Evolutionary conservation across 2,888 invertebrate genomes (phyloP).

Genomic region (Apotomis betuletana): DNA sequence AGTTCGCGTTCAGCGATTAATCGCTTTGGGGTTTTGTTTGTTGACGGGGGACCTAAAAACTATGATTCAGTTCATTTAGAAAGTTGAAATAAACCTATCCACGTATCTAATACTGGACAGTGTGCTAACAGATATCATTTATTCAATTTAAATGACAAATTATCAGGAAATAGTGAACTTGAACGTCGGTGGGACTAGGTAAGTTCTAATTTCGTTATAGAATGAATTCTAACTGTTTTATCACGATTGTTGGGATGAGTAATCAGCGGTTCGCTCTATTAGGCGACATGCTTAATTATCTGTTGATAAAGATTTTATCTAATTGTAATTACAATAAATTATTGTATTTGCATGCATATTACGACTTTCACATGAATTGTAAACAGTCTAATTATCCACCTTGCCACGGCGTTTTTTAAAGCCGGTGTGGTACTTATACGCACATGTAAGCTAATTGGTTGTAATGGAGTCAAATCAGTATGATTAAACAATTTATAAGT

Average conservation of each 20-base stretch:
- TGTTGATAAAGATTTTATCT: not conserved
- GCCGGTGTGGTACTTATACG: not conserved
- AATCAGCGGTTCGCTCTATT: not conserved
- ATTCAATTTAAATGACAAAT: conserved; percentile 66
- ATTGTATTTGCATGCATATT: not conserved
- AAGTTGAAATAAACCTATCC: conserved; percentile 33
- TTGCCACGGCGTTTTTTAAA: not conserved
- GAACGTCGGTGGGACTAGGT: conserved; percentile 98
- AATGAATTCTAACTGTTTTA: conserved; percentile 45
- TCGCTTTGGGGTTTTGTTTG: conserved; percentile 35
- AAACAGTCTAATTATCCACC: conserved; percentile 8
- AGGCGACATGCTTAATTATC: not conserved
- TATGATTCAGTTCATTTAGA: conserved; percentile 35
- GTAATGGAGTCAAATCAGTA: too few species aligned
- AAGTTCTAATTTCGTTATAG: conserved; percentile 54
- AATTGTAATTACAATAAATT: too few species aligned
- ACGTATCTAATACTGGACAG: conserved; percentile 25
- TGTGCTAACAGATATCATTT: conserved; percentile 33
- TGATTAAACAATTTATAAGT: too few species aligned
- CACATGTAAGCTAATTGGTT: not conserved
- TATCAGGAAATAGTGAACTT: conserved; percentile 91
- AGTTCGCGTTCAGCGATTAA: conserved; percentile 22
- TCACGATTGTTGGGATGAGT: conserved; percentile 9
- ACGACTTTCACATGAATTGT: not conserved
- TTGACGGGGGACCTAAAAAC: conserved; percentile 36